Base-by-base conservation (phyloP, 2,113 vertebrate species). In the Rhadina sibilatrix region DNA sequence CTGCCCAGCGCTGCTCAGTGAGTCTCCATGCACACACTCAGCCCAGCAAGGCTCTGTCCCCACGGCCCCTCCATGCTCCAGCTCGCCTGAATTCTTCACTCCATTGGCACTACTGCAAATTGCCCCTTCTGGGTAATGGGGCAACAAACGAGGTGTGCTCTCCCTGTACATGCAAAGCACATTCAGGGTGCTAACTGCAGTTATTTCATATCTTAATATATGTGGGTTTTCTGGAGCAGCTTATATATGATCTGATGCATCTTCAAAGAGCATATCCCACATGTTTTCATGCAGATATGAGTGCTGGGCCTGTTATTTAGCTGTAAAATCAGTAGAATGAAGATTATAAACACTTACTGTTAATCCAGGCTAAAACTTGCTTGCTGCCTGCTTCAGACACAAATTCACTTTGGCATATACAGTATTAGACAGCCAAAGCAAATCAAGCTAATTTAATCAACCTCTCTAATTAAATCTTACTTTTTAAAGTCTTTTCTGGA, bases 401-500 rank as follows among this genome's bases (percentile, higher is more conserved):
- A 93, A 94, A 97, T 96, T 91, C 80, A 86, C 72, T 82, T 77
- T 93, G 94, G 91, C 90, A 86, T 69, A 46, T 52, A 49, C 35
- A 74, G 64, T 78, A 71, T 78, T 75, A 95, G 68, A 69, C 74
- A 90, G 88, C 44, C 90, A 96, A 94, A 96, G 91, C 50, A 92
- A 96, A 91, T 91, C 59, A 89, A 96, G 77, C 24, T 96, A 87
- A 95, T 96, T 91, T 96, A 83, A 93, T 94, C 91, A 94, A 78
- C 54, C 24, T 86, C 74, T 83, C 85, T 81, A 94, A 92, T 87
- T 96, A 75, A 81, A 88, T 65, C 90, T 89, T 71, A 66, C 46
- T 85, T 96, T 80, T 44, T 4, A 30, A 66, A 93, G 78, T 76
- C 57, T 59, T 91, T 93, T 96, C 80, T 93, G 74, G 77, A 92